Base-by-base conservation (phyloP, 2,113 vertebrate species). In the Phylloscopus whistleri region DNA sequence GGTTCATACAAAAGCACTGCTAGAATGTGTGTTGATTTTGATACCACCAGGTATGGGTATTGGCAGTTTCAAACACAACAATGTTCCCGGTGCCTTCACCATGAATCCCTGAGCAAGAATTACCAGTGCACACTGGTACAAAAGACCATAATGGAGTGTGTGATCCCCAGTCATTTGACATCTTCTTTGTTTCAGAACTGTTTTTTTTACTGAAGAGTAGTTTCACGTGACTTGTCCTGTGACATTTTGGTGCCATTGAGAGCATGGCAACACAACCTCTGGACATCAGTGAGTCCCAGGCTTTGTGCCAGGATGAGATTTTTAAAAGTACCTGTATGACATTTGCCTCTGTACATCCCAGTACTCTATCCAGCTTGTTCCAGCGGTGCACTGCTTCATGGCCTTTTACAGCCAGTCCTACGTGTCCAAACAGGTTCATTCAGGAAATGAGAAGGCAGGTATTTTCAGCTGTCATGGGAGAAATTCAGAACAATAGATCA, bases 311-410 rank as follows among this genome's bases (percentile, higher is more conserved):
- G 41, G 22, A 56, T 52, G 31, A 72, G 53, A 44, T 80, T 68
- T 86, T 73, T 46, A 6, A 26, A 76, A 37, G 41, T 27, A 73
- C 30, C 68, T 56, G 10, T 17, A 18, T 84, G 16, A 46, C 13
- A 5, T 80, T 55, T 77, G 16, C 37, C 66, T 74, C 53, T 89
- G 37, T 59, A 30, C 14, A 22, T 58, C 46, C 55, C 41, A 12
- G 31, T 30, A 27, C 58, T 51, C 22, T 4, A 41, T n/a, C 66
- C 7, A 4, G 53, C 70, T 88, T 87, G 18, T 90, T 85, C 46
- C 52, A 66, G 69, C 0, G 0, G 23, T 49, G 18, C 3, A 0
- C 51, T 43, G 46, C 84, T 53, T 68, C 43, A 43, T 41, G 35
- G 52, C 28, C 10, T 53, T 74, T 67, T 43, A 43, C 44, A 67